Base-by-base conservation (phyloP, 1,140 invertebrate genomes). In the Ylistrum balloti region DNA sequence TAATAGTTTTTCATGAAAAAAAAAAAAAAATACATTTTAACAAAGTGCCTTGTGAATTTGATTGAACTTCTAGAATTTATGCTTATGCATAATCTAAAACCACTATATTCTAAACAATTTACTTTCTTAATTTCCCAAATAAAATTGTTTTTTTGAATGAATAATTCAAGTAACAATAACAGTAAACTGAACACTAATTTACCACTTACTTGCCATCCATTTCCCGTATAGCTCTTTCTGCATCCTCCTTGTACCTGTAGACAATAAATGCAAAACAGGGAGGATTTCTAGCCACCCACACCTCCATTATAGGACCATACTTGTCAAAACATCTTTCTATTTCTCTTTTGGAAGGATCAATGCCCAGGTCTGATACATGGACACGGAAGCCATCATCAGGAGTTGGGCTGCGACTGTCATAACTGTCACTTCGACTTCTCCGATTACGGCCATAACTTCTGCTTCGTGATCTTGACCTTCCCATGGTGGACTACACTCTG, bases 181-280 rank as follows among this genome's bases (percentile, higher is more conserved):
- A 17, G 41, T 9, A 45, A 45, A 17, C 41, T 45, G 15, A 74
- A 33, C 3, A 33, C 32, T 22, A 91, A 86, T 48, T 0, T 38
- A 34, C 22, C 22, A 93, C 94, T 94, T 95, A 96, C 95, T 94
- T 91, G 90, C 96, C 95, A 94, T 96, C 94, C 95, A 96, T 96
- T 86, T 95, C 94, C 88, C 91, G 92, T 17, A 96, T 93, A 32
- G 96, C 94, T 85, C 92, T 93, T 38, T 94, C 94, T 11, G 96
- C 96, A 93, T 96, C 96, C 87, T 95, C 95, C 88, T 92, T 93
- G 87, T 95, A 93, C 89, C 95, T 94, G 92, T 94, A 96, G 2
- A 96, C 95, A 35, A 96, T 91, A 93, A 96, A 96, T 13, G 96
- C 95, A 94, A 96, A 96, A 88, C 96, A 96, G 35, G 96, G 96